A percentile compares a stretch with the other conserved stretches of the same genome.
These are phyloP conservation scores for Fukomys damarensis DNA, from an alignment of 2,113 vertebrate species.

Conservation along the genomic window DNA sequence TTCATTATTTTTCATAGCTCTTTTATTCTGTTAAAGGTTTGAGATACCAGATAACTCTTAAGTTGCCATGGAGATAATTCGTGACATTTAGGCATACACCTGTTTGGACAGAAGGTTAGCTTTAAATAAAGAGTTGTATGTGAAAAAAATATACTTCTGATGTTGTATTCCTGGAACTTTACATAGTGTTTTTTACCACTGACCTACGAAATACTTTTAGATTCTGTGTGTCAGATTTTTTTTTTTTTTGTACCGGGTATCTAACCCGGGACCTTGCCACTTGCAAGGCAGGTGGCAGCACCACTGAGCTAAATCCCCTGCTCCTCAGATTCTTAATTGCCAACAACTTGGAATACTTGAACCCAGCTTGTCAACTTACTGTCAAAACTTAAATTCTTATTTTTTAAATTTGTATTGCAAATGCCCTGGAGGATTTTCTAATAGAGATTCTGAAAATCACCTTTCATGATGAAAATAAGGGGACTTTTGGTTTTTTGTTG, in stretches of 20 bases:
- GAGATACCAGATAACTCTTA: slow-evolving; percentile 59
- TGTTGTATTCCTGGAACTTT: slow-evolving; percentile 38
- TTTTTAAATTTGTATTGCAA: neutral
- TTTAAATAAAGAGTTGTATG: slow-evolving; percentile 59
- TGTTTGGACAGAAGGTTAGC: slow-evolving; percentile 67
- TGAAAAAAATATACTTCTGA: slow-evolving; percentile 58
- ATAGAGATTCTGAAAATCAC: slow-evolving; percentile 22
- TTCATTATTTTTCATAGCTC: neutral
- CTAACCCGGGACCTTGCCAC: too few relatives aligned
- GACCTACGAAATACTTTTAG: slow-evolving; percentile 71
- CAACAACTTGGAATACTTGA: slow-evolving; percentile 65
- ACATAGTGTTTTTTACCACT: slow-evolving; percentile 43
- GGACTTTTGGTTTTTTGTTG: neutral
- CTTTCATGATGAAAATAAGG: slow-evolving; percentile 51
- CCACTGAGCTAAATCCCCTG: too few relatives aligned
- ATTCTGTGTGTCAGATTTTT: slow-evolving; percentile 62
- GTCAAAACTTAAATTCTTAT: slow-evolving; percentile 49
- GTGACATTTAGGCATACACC: slow-evolving; percentile 74
- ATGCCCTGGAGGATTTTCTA: neutral
- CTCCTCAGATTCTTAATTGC: slow-evolving; percentile 73
- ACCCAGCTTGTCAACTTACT: slow-evolving; percentile 62
- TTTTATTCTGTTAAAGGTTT: slow-evolving; percentile 69
- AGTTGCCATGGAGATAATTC: slow-evolving; percentile 76
- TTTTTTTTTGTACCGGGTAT: too few relatives aligned
- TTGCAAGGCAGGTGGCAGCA: too few relatives aligned